Base-by-base conservation (phyloP, 2,113 vertebrate species). In the Elephas maximus region DNA sequence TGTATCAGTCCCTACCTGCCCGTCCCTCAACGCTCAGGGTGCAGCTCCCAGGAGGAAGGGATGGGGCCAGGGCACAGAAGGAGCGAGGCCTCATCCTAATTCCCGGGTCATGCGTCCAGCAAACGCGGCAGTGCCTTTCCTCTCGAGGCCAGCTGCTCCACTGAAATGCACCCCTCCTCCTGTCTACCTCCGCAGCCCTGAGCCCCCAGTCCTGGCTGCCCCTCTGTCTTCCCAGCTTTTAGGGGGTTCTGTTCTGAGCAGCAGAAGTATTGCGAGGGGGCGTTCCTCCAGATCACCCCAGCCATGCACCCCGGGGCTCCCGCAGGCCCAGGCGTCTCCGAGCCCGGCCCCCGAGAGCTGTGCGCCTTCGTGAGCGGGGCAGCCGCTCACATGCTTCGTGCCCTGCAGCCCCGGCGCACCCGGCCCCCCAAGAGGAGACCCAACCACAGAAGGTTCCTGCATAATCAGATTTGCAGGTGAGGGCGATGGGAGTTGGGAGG, bases 391-490 rank as follows among this genome's bases (percentile, higher is more conserved):
- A 8, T 96, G 86, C 88, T 97, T 2, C 86, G 90, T 0, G 45
- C 88, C 21, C 73, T 97, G 79, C 93, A 98, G 76, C 97, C 97
- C 18, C 82, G 78, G 76, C 53, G 69, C 60, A 7, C 84, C 10
- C 79, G 73, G 53, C 88, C 94, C 94, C 90, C 62, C 89, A 98
- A 92, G 87, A 97, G 96, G 81, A 97, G 78, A 63, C 97, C 95
- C 80, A 97, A 95, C 94, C 97, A 94, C 90, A 89, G 97, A 71
- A n/a, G 93, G 63, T 97, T 96, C 81, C 97, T 97, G 26, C 94
- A 97, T 88, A 97, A 92, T 74, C 98, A 97, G 91, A 90, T 96
- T 84, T 97, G 94, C 98, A 98, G 96, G 98, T 98, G 91, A 97
- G 94, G 15, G 30, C 0, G 28, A 51, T 33, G 2, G 10, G 26